Evolutionary conservation across 1,140 invertebrate species (phyloP).

Genomic region (Lordiphosa stackelbergi): DNA sequence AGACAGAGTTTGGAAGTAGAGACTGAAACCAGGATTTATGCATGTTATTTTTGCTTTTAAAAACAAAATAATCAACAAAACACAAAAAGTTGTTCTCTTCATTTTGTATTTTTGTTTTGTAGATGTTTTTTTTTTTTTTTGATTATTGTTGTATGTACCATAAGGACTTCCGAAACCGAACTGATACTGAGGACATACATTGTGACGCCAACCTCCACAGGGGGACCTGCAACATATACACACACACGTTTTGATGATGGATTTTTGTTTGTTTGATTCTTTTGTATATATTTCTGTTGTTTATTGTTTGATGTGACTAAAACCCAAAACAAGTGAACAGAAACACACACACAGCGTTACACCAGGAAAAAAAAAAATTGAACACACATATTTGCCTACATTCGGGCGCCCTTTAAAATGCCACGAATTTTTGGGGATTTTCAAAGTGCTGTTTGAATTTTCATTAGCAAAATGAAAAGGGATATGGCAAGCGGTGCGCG

Average conservation of each 20-base stretch:
- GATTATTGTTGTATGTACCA: slow-evolving; percentile 84
- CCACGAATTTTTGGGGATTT: neutral
- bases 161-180: slow-evolving; percentile 98
- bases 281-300: slow-evolving; percentile 24
- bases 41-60: slow-evolving; percentile 37
- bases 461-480: slow-evolving; percentile 62
- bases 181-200: slow-evolving; percentile 99
- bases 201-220: slow-evolving; percentile 97
- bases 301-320: slow-evolving; percentile 29
- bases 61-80: slow-evolving; percentile 26
- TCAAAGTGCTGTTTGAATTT: slow-evolving; percentile 50
- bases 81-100: slow-evolving; percentile 29
- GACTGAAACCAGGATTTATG: slow-evolving; percentile 59
- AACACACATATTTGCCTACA: slow-evolving; percentile 16
- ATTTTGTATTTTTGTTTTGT: slow-evolving; percentile 30
- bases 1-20: slow-evolving; percentile 34
- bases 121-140: slow-evolving; percentile 35
- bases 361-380: neutral
- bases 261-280: slow-evolving; percentile 37
- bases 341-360: slow-evolving; percentile 52
- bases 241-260: slow-evolving; percentile 70
- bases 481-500: slow-evolving; percentile 48
- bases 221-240: slow-evolving; percentile 90
- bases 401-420: slow-evolving; percentile 1
- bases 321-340: slow-evolving; percentile 46